phyloP scores from a whole-genome alignment of 2,797 vertebrate genomes.

The Eremophila alpestris region DNA sequence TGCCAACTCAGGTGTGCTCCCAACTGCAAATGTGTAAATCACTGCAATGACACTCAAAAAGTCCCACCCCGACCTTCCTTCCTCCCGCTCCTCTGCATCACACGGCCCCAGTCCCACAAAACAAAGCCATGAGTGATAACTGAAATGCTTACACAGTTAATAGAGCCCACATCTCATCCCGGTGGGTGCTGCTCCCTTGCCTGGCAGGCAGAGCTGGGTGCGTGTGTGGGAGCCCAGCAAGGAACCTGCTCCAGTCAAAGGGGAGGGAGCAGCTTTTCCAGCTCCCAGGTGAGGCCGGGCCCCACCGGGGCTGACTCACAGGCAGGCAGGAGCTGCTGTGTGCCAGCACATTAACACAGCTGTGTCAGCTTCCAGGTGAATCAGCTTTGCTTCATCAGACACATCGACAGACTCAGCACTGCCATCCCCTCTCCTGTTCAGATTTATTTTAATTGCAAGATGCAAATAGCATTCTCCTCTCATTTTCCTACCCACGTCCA shows the following conservation, averaged over 20 bases:
- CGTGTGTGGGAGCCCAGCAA: slow-evolving; percentile 17
- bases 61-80: neutral
- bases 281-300: slow-evolving; percentile 51
- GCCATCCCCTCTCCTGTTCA: slow-evolving; percentile 61
- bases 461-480: slow-evolving; percentile 68
- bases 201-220: slow-evolving; percentile 25
- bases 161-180: neutral
- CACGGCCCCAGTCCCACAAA: neutral
- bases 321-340: slow-evolving; percentile 68
- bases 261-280: slow-evolving; percentile 33
- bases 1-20: slow-evolving; percentile 17
- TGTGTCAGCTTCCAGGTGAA: slow-evolving; percentile 73
- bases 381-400: slow-evolving; percentile 77
- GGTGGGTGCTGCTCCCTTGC: slow-evolving; percentile 5
- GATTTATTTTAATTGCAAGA: slow-evolving; percentile 74
- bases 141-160: slow-evolving; percentile 13
- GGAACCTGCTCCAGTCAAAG: slow-evolving; percentile 45
- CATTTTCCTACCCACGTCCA: slow-evolving; percentile 62
- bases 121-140: slow-evolving; percentile 6
- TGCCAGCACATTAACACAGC: slow-evolving; percentile 71
- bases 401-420: slow-evolving; percentile 67
- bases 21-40: slow-evolving; percentile 66
- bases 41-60: slow-evolving; percentile 52
- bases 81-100: accelerated
- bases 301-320: slow-evolving; percentile 19